Conservation (phyloP, 92 coral and sea anemone species). For the Pocillopora grandis region DNA sequence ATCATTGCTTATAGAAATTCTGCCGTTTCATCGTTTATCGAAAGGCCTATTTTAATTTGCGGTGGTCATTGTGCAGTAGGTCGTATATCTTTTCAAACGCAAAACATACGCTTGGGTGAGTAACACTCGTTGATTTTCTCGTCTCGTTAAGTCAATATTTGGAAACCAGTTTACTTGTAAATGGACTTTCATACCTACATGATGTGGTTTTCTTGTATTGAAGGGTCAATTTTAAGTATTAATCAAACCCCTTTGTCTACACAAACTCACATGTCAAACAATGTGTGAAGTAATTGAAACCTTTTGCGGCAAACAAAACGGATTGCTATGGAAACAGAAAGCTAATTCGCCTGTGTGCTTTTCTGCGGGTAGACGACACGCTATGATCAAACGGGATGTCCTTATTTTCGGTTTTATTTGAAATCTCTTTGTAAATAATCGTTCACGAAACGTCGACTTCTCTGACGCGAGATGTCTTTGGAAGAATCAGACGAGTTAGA, state of each 20-base stretch:
- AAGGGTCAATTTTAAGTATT: neutral
- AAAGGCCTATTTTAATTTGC: neutral
- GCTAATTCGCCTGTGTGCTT: neutral
- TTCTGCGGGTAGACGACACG: neutral
- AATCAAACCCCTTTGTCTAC: neutral
- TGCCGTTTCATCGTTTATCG: neutral
- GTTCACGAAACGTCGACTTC: constrained; percentile 4
- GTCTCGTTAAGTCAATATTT: constrained; percentile 13
- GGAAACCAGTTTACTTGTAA: constrained; percentile 15
- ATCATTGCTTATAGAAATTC: neutral
- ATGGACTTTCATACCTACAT: neutral
- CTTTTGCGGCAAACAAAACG: constrained; percentile 16
- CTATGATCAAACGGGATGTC: constrained; percentile 16
- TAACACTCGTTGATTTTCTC: neutral
- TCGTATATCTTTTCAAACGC: neutral
- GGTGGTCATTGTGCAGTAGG: neutral
- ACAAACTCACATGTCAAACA: neutral
- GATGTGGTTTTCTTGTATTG: neutral
- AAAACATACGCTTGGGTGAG: neutral
- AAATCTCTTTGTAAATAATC: constrained; percentile 18
- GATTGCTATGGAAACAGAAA: constrained; percentile 49
- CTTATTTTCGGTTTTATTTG: constrained; percentile 2
- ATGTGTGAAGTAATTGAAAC: constrained; percentile 14
- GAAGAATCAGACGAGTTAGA: constrained; percentile 3
- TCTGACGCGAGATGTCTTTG: constrained; percentile 32